These are phyloP conservation scores for Esox masquinongy DNA, from an alignment of 2,797 vertebrate genomes.

Conservation along the genomic window DNA sequence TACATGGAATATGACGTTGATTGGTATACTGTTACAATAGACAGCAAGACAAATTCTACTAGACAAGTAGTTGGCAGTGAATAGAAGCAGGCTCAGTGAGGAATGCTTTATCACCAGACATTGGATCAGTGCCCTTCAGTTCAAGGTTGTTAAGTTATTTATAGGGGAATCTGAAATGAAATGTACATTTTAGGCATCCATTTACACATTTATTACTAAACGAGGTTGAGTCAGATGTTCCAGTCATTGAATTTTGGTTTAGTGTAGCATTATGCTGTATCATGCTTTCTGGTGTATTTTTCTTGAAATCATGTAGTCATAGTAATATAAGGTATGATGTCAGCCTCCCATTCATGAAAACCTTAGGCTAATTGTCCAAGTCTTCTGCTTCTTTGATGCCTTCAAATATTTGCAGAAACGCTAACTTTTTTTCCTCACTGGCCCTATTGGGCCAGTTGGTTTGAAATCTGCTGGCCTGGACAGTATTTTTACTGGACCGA, in stretches of 20 bases:
- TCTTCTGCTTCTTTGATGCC: neutral
- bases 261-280: neutral
- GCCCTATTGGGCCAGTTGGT: too few species aligned
- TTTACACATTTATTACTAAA: too few species aligned
- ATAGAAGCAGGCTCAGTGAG: conserved; percentile 52
- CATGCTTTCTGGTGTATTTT: neutral
- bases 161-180: neutral
- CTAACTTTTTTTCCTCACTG: too few species aligned
- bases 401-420: neutral
- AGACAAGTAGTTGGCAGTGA: conserved; percentile 51
- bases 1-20: conserved; percentile 42
- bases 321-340: neutral
- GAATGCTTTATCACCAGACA: conserved; percentile 46
- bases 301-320: neutral
- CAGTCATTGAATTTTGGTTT: neutral
- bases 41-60: conserved; percentile 55
- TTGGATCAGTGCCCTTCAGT: conserved; percentile 55
- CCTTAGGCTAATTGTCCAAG: neutral
- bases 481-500: too few species aligned
- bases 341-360: neutral
- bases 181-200: too few species aligned
- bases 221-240: neutral
- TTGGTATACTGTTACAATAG: conserved; percentile 37
- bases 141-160: conserved; percentile 23
- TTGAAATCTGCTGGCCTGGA: too few species aligned